Percentiles rank a stretch among this genome's conserved stretches.
Conservation (phyloP, 1,140 invertebrate genomes). For the Sesamia nonagrioides region DNA sequence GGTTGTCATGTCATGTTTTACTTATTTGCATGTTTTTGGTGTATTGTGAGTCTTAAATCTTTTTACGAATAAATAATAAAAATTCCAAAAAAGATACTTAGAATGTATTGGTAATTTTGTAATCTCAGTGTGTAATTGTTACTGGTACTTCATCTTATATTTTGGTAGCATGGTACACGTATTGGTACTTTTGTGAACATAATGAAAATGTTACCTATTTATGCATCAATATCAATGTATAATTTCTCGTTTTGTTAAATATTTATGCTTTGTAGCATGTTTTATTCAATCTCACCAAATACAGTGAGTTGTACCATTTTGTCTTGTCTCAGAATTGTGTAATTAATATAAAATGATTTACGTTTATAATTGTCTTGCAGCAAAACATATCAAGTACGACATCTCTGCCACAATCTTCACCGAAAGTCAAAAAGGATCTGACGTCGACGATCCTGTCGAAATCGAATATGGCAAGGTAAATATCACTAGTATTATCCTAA, state of each 20-base stretch:
- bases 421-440: slow-evolving; percentile 88
- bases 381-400: slow-evolving; percentile 88
- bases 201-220: neutral
- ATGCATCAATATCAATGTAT: neutral
- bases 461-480: slow-evolving; percentile 92
- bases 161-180: neutral
- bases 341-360: neutral
- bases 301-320: slow-evolving; percentile 3
- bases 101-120: neutral
- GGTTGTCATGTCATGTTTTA: slow-evolving; percentile 26
- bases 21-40: slow-evolving; percentile 37
- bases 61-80: too few relatives aligned
- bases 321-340: neutral
- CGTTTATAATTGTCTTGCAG: slow-evolving; percentile 79
- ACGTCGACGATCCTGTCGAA: slow-evolving; percentile 87
- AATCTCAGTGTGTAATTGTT: neutral
- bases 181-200: neutral
- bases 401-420: slow-evolving; percentile 80
- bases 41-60: slow-evolving; percentile 4
- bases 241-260: slow-evolving; percentile 6
- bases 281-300: slow-evolving; percentile 20
- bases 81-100: too few relatives aligned
- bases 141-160: neutral
- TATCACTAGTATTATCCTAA: slow-evolving; percentile 51
- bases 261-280: slow-evolving; percentile 34